Base-by-base conservation (phyloP, 1,140 invertebrate genomes). In the Drosophila gunungcola region DNA sequence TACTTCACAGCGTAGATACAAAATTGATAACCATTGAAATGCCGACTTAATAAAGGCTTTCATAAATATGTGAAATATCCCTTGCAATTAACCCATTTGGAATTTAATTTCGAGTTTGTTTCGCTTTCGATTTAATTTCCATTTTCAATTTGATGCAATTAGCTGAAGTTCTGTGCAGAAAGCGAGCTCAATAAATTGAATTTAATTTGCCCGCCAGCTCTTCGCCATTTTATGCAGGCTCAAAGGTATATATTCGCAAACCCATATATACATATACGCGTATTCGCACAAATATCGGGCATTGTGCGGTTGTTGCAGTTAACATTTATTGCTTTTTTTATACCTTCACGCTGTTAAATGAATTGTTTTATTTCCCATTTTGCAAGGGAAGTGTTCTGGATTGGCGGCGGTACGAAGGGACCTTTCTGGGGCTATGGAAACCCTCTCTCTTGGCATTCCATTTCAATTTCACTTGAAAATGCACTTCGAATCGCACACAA, bases 131-230 rank as follows among this genome's bases (percentile, higher is more conserved):
- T 77, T 81, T 58, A 53, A 64, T 80, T 77, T 46, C 36, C 61
- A 73, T 62, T 68, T 39, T 62, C 73, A 72, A 77, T 80, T 80
- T 56, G 62, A 54, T 53, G 57, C 67, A 78, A 72, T 72, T 79
- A 53, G 64, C 25, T 43, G 64, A 67, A 67, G 46, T 67, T 68
- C 64, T 43, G 29, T 38, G 61, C 64, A 51, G 56, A 73, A 54
- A 57, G 57, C 58, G 75, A 55, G 42, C 69, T 46, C 41, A 73
- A 73, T 74, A 49, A 74, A 79, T 79, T 74, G 25, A 80, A 80
- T 75, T 75, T 52, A 69, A 81, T 80, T 79, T 62, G 4, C 29
- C 1, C 12, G n/a, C 43, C 52, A n/a, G 3, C 27, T 16, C 4
- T 3, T 7, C 9, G 11, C 29, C 0, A 7, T 16, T 12, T 38